Conservation (phyloP, 1,140 invertebrate species). For the Gonatopus flavifemur region DNA sequence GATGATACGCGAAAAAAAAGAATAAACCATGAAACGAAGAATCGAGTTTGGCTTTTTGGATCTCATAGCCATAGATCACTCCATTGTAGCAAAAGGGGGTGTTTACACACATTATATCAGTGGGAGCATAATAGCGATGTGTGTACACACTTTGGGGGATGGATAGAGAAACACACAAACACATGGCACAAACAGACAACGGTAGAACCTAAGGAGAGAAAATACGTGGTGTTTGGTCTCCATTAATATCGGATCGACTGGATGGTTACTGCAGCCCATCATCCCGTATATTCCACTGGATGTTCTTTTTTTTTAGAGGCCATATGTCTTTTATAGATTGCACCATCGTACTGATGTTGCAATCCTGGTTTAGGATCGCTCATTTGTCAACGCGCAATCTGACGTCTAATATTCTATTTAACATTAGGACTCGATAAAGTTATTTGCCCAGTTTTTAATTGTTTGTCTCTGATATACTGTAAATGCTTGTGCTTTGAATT, state of each 20-base stretch:
- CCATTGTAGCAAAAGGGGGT: slow-evolving; percentile 40
- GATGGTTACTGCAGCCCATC: slow-evolving; percentile 34
- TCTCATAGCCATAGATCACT: slow-evolving; percentile 39
- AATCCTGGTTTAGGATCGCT: too few relatives aligned
- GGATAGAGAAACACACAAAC: too few relatives aligned
- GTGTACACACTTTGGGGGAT: slow-evolving; percentile 43
- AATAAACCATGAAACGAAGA: slow-evolving; percentile 3
- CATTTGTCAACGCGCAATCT: slow-evolving; percentile 51
- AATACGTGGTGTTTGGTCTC: slow-evolving; percentile 53
- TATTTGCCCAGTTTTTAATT: too few relatives aligned
- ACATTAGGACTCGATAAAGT: too few relatives aligned
- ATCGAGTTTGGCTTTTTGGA: slow-evolving; percentile 15
- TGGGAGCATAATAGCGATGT: slow-evolving; percentile 34
- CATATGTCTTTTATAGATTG: slow-evolving; percentile 46
- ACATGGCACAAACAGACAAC: too few relatives aligned
- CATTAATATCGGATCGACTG: slow-evolving; percentile 53
- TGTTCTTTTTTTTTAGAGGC: slow-evolving; percentile 45
- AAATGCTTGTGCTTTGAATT: too few relatives aligned
- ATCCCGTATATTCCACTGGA: slow-evolving; percentile 30
- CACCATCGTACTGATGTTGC: slow-evolving; percentile 24
- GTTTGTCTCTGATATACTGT: too few relatives aligned
- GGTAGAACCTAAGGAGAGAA: slow-evolving; percentile 35
- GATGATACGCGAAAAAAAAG: neutral
- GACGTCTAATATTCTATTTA: too few relatives aligned
- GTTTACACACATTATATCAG: slow-evolving; percentile 46